Evolutionary conservation across 2,888 invertebrate species (phyloP).

Genomic region (Pedicia rivosa): DNA sequence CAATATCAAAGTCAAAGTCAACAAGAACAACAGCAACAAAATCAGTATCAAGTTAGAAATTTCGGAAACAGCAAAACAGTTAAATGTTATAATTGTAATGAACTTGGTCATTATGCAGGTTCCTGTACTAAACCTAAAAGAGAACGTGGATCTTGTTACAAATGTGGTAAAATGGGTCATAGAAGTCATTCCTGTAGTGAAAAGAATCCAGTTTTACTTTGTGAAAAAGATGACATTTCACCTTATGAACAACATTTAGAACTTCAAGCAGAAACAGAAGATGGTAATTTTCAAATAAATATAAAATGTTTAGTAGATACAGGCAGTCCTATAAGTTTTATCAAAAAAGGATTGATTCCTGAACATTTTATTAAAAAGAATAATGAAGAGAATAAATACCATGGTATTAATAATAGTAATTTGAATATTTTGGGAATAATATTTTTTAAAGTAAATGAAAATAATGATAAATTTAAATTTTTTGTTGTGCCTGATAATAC

Average conservation of each 20-base stretch:
- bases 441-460: too few relatives aligned
- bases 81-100: conserved; percentile 5
- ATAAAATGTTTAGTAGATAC: conserved; percentile 6
- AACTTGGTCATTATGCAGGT: conserved; percentile 4
- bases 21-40: conserved; percentile 1
- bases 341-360: conserved; percentile 1
- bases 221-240: too few relatives aligned
- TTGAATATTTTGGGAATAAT: too few relatives aligned
- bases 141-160: conserved; percentile 1
- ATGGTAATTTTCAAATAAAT: too few relatives aligned
- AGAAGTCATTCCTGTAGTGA: too few relatives aligned
- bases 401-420: background rate
- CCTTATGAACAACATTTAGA: too few relatives aligned
- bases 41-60: background rate
- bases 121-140: conserved; percentile 5
- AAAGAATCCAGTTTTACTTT: too few relatives aligned
- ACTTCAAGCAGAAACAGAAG: too few relatives aligned
- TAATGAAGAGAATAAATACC: background rate
- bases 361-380: background rate
- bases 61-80: conserved; percentile 2
- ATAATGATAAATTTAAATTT: conserved; percentile 5
- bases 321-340: conserved; percentile 7
- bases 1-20: too few relatives aligned
- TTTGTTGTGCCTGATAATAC: conserved; percentile 9
- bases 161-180: too few relatives aligned